These are phyloP conservation scores for Rhopalosiphum maidis DNA, from an alignment of 1,140 invertebrate species.

Conservation along the genomic window DNA sequence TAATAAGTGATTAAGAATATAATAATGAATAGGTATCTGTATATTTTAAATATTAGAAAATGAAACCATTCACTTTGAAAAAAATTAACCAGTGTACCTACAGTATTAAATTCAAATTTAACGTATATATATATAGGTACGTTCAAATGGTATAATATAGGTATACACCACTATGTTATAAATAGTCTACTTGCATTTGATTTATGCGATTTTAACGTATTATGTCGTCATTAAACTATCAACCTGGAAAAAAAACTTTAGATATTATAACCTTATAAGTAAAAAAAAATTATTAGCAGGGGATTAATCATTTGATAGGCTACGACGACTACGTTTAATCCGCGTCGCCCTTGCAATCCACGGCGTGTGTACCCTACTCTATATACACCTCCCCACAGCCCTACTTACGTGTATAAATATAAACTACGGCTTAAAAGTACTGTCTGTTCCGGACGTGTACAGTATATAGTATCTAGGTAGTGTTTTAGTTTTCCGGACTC, in stretches of 20 bases:
- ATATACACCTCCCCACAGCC: neutral
- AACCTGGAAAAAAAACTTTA: neutral
- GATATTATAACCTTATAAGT: slow-evolving; percentile 1
- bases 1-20: neutral
- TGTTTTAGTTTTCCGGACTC: slow-evolving; percentile 44
- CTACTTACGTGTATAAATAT: neutral
- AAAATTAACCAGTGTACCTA: neutral
- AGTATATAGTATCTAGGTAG: neutral
- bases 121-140: neutral
- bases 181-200: neutral
- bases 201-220: neutral
- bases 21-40: neutral
- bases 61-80: neutral
- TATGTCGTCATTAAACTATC: neutral
- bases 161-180: neutral
- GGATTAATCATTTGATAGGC: slow-evolving; percentile 55
- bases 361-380: neutral
- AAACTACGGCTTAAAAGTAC: slow-evolving; percentile 38
- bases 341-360: neutral
- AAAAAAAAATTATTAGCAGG: slow-evolving; percentile 7
- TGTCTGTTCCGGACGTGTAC: slow-evolving; percentile 31
- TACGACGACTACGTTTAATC: slow-evolving; percentile 22
- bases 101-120: neutral
- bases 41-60: neutral
- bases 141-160: neutral